Evolutionary conservation across 1,140 invertebrate species (phyloP), one percentile per base, ranked within the genome.

Genomic region (Calephelis nemesis): DNA sequence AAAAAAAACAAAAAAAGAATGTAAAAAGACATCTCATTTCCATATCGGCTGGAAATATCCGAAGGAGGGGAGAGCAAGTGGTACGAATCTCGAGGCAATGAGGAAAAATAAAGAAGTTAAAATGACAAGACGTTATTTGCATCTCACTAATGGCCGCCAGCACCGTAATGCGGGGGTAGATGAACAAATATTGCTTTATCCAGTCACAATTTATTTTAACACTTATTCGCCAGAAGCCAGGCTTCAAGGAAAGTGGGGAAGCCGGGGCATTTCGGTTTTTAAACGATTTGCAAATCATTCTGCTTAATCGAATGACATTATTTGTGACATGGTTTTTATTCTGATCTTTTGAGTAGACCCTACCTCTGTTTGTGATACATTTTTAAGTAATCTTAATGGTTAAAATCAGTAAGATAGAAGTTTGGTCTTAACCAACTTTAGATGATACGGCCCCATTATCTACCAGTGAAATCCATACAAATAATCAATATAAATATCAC

Each of bases 181-280:
- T 86, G 85, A 88, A 90, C 89, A 91, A 91, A 91, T 91, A 91
- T 90, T 89, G 87, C 87, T 90, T 91, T 88, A 90, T 90, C 87
- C 89, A 88, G 81, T 83, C 82, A 76, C 85, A 90, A 91, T 91
- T 91, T 91, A 90, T 91, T 91, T 83, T 83, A 81, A 88, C 85
- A 79, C 80, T 90, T 85, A 84, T 90, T 83, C 84, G 83, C 83
- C 78, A 86, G 75, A 81, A 77, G 82, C 74, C 83, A 83, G 65
- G 79, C 78, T 78, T 79, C 72, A 70, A 80, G 79, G 78, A 79
- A 83, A 85, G 77, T 77, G 74, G 77, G 78, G 52, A 54, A 84
- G 84, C 74, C 78, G 76, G 83, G 81, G 71, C 79, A 82, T 90
- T 90, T 87, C 77, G 82, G 82, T 78, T 83, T 88, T 83, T 82